Evolutionary conservation across 2,797 vertebrate species (phyloP), one percentile per base, ranked within the genome.

Genomic region (Chaetophractus vellerosus): DNA sequence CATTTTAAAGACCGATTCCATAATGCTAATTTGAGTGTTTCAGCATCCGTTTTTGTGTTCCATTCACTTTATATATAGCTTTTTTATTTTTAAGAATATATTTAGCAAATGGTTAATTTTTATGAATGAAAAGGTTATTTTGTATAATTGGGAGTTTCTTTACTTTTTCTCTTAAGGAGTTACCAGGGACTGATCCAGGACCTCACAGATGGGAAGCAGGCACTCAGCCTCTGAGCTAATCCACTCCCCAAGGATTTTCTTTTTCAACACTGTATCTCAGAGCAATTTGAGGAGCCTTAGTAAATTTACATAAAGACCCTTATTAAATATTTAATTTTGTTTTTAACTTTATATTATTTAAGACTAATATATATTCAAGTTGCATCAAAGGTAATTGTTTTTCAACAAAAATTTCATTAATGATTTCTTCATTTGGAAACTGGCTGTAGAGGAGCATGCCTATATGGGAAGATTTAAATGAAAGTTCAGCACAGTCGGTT

Each of bases 321-420:
- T 12, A 21, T 59, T 52, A 91, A 89, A 36, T 36, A 86, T 75
- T 91, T 59, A 59, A 79, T 83, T 83, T 24, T 68, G 2, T 16
- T 91, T 80, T 24, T 57, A 55, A 33, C 66, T 93, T 41, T 0
- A 31, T 83, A 79, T 59, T 48, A 84, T 80, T 90, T 84, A 64
- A 90, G 4, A 88, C 26, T 6, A 83, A 68, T 14, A 63, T 41
- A 48, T 36, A 83, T 69, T 76, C 6, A 69, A 48, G 76, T 85
- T 69, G 14, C 24, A 91, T 72, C 81, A 72, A 71, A 91, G 31
- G 16, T 50, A 9, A 59, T 90, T 75, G 87, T 0, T 59, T 90
- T 69, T 41, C 16, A 8, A 61, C 38, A 28, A 69, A 90, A 50
- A 23, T 63, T 28, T 61, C 41, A 36, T 72, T 78, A 57, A 15